Conservation (phyloP, 2,888 invertebrate genomes). For the Sinodicranocentrus sp. region DNA sequence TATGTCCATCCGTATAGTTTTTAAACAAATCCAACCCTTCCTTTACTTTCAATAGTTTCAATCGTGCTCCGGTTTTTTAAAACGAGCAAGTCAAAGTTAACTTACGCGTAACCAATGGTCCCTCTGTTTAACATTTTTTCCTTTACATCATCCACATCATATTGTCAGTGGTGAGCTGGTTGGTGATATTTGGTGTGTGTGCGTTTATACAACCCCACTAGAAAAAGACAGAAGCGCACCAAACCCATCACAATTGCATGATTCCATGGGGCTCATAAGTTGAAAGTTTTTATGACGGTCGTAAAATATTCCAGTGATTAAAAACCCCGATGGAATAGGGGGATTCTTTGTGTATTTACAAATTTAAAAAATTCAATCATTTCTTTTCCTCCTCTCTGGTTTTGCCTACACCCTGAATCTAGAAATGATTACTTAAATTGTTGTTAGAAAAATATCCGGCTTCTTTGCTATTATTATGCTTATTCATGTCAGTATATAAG, state of each 20-base stretch:
- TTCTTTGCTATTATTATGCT: background rate
- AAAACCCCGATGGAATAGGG: conserved; percentile 48
- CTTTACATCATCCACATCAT: too few species aligned
- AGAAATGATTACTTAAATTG: background rate
- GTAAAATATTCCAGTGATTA: conserved; percentile 66
- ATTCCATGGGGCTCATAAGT: conserved; percentile 31
- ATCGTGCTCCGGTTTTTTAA: background rate
- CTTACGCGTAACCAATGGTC: conserved; percentile 30
- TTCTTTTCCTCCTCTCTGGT: background rate
- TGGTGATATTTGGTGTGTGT: background rate
- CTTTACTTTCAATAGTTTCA: conserved; percentile 8
- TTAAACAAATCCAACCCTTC: conserved; percentile 44
- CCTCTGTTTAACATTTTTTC: conserved; percentile 9
- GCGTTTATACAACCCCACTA: background rate
- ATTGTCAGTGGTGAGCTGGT: background rate
- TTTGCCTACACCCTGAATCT: background rate
- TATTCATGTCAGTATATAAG: background rate
- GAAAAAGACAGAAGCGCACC: background rate
- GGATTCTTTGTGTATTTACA: conserved; percentile 18
- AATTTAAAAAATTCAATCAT: conserved; percentile 57
- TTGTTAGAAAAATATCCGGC: background rate
- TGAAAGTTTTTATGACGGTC: conserved; percentile 59
- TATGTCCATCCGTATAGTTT: too few species aligned
- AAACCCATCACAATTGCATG: conserved; percentile 7
- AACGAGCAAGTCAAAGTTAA: conserved; percentile 16